These are phyloP conservation scores for Escarpia spicata DNA, from an alignment of 2,888 invertebrate genomes.

Conservation along the genomic window DNA sequence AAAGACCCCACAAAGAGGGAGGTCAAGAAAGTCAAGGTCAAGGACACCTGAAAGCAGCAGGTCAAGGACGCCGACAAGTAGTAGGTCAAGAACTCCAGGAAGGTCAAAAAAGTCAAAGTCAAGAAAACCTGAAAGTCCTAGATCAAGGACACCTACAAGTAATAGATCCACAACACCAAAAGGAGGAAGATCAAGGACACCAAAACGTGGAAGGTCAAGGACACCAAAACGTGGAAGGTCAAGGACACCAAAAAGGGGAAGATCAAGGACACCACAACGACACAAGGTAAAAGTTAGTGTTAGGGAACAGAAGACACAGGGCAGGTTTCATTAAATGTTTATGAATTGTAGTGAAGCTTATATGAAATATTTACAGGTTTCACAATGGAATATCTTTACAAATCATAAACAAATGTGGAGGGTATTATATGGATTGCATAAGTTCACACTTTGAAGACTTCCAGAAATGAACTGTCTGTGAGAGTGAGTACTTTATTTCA, in stretches of 20 bases:
- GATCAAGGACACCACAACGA: constrained; percentile 4
- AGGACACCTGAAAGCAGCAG: not conserved
- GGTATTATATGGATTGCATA: not conserved
- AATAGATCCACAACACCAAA: not conserved
- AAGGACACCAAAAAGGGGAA: not conserved
- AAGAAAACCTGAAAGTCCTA: not conserved
- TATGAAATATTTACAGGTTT: not conserved
- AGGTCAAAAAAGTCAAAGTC: not conserved
- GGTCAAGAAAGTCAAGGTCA: not conserved
- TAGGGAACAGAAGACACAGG: not conserved
- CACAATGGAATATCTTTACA: not conserved
- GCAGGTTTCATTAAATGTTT: not conserved
- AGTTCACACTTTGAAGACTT: not conserved
- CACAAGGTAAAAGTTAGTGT: not conserved
- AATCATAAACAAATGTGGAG: not conserved
- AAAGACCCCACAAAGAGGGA: not conserved
- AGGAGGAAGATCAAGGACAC: not conserved
- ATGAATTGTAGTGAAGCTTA: not conserved
- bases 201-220: not conserved
- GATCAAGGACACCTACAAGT: not conserved
- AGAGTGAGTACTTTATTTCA: not conserved
- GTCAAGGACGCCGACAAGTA: not conserved
- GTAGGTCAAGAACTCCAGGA: not conserved
- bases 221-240: constrained; percentile 1
- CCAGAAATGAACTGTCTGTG: not conserved